Conservation (phyloP, 2,888 invertebrate genomes). For the Prosapia bicincta region DNA sequence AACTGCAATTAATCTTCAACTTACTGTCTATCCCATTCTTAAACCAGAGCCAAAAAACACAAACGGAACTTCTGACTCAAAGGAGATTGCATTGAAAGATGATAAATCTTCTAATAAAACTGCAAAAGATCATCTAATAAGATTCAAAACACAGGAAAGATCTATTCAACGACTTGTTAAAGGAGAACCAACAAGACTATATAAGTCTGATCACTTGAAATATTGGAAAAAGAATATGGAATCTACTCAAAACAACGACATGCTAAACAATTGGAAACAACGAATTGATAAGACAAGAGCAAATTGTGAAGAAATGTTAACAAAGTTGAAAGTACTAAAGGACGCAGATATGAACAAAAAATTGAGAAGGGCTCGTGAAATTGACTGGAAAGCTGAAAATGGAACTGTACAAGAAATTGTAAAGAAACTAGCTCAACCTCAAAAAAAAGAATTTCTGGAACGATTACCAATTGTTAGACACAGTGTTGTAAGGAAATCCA, state of each 20-base stretch:
- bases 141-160: slow-evolving; percentile 8
- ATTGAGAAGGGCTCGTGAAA: slow-evolving; percentile 8
- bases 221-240: slow-evolving; percentile 16
- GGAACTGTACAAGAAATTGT: slow-evolving; percentile 26
- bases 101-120: background rate
- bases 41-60: background rate
- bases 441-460: slow-evolving; percentile 27
- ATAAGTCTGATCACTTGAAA: slow-evolving; percentile 12
- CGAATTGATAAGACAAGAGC: slow-evolving; percentile 29
- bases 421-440: slow-evolving; percentile 22
- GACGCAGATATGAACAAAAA: slow-evolving; percentile 26
- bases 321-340: slow-evolving; percentile 28
- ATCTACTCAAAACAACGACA: slow-evolving; percentile 18
- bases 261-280: slow-evolving; percentile 28
- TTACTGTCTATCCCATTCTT: background rate
- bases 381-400: slow-evolving; percentile 26
- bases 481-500: slow-evolving; percentile 19
- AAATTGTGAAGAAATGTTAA: slow-evolving; percentile 31
- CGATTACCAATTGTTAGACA: slow-evolving; percentile 20
- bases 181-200: slow-evolving; percentile 5
- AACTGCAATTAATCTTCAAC: background rate
- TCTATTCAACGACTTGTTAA: background rate
- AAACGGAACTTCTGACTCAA: background rate
- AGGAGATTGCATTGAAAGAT: background rate
- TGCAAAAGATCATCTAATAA: background rate